Percentiles rank a stretch among this genome's conserved stretches.
phyloP scores from a whole-genome alignment of 2,797 vertebrate species.

The Microhierax caerulescens region DNA sequence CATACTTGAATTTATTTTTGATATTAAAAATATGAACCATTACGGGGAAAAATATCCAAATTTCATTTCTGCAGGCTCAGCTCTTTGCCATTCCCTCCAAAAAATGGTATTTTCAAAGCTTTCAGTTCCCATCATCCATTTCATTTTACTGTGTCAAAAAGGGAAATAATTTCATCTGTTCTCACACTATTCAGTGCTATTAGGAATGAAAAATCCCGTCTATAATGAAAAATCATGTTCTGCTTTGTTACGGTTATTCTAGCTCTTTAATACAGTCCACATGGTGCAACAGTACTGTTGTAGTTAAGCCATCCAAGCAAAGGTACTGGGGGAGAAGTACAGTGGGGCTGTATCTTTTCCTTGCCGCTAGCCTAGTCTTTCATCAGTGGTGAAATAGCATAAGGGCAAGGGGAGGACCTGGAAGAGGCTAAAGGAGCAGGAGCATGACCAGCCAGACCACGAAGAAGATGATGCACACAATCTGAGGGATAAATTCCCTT shows the following conservation, averaged over 20 bases:
- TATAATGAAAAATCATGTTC: background rate
- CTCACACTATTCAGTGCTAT: background rate
- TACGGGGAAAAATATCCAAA: background rate
- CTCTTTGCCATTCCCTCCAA: background rate
- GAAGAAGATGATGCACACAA: background rate
- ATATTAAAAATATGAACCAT: background rate
- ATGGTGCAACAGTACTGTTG: background rate
- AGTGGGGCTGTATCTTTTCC: background rate
- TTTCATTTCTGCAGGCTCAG: background rate
- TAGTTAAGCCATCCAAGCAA: rapidly evolving
- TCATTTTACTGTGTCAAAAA: background rate
- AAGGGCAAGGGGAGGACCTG: background rate
- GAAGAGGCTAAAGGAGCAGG: background rate
- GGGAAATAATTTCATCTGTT: background rate
- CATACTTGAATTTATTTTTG: background rate
- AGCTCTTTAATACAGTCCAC: background rate
- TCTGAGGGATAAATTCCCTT: background rate
- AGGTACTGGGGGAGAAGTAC: background rate
- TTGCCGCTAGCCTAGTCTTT: background rate
- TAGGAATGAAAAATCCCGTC: background rate
- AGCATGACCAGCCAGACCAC: background rate
- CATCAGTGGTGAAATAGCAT: background rate
- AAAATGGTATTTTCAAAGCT: background rate
- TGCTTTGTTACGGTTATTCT: background rate
- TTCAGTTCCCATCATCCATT: background rate